Evolutionary conservation across 2,797 vertebrate genomes (phyloP), one percentile per base, ranked within the genome.

Genomic region (Phylloscopus collybita): DNA sequence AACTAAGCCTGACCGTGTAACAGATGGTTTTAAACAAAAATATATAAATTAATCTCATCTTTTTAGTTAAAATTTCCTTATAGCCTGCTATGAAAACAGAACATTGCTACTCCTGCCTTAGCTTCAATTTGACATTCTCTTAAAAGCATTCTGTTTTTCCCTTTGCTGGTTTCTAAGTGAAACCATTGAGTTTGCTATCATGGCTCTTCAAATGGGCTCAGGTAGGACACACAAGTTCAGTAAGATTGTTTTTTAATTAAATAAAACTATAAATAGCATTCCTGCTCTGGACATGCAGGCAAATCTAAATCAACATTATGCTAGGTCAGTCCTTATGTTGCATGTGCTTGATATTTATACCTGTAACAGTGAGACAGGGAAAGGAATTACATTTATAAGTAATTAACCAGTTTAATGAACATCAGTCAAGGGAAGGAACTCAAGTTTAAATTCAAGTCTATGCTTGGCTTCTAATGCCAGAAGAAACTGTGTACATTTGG

Each of bases 371-470:
- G 45, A 91, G 67, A 70, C 6, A 5, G 20, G 50, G 51, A 59
- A 72, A 93, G 36, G 51, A 90, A 85, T 87, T 44, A 29, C 26
- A 47, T 65, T 49, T 92, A 36, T 67, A 87, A 92, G 86, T 64
- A 91, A 94, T 83, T 93, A 92, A 69, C 30, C 42, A 74, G 38
- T 79, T 81, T 83, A 88, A 91, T 50, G 42, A 92, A 53, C 61
- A 71, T 36, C 66, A 87, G 49, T 32, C 65, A 89, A 65, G 44
- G 67, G 17, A 84, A 34, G 18, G n/a, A 92, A 60, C 60, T 73
- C 61, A 83, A 86, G 81, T 88, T 93, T 84, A 86, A 96, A 88
- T 91, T 86, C 76, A 75, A 84, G 69, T 80, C 72, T 90, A 40
- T 78, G 57, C 69, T 88, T 84, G 73, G 87, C 66, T 91, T 20